These are phyloP conservation scores for Falco punctatus DNA, from an alignment of 2,113 vertebrate species.

Conservation along the genomic window DNA sequence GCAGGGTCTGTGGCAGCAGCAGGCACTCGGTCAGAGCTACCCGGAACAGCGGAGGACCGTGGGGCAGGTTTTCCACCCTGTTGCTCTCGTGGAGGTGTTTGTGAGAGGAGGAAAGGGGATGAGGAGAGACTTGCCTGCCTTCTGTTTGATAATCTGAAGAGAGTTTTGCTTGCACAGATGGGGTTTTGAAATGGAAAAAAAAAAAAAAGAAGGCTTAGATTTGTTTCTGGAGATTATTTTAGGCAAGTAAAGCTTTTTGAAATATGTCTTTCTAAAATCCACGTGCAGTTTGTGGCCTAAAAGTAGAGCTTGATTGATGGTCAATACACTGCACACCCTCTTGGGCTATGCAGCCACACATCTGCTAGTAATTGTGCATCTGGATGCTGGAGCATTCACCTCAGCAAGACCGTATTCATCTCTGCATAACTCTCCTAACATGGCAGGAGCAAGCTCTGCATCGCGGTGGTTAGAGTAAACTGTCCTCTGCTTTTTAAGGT, in stretches of 20 bases:
- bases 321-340: not conserved
- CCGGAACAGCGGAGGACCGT: not conserved
- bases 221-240: slow-evolving; percentile 32
- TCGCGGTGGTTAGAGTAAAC: rapidly evolving
- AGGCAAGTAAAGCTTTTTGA: slow-evolving; percentile 41
- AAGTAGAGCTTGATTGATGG: slow-evolving; percentile 54
- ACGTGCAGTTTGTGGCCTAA: slow-evolving; percentile 31
- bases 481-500: not conserved
- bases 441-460: not conserved
- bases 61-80: not conserved
- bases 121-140: slow-evolving; percentile 23
- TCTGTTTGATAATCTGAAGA: slow-evolving; percentile 54
- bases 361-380: not conserved
- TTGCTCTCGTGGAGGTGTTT: slow-evolving; percentile 24
- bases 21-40: not conserved
- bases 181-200: not conserved
- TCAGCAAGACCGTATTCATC: not conserved
- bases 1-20: not conserved
- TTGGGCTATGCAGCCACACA: not conserved
- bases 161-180: slow-evolving; percentile 43
- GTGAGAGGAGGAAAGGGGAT: not conserved
- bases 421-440: not conserved
- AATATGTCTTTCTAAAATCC: slow-evolving; percentile 27
- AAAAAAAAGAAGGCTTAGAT: not conserved
- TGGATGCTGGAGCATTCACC: not conserved